Conservation (phyloP, 2,113 vertebrate species). For the Amphilophus citrinellus region DNA sequence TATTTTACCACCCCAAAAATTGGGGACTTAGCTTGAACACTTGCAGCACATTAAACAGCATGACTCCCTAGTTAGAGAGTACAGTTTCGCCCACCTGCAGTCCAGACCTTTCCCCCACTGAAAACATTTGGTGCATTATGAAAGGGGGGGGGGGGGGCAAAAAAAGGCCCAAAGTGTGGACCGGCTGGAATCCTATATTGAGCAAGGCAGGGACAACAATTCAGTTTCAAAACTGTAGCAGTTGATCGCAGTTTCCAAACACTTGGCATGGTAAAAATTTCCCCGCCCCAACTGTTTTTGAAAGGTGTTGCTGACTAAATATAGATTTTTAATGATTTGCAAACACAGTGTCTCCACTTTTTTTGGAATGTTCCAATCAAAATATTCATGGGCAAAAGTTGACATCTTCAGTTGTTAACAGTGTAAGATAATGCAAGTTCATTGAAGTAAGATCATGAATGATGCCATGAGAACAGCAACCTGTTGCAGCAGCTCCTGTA, state of each 20-base stretch:
- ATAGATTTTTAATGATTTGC: not conserved
- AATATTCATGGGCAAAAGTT: not conserved
- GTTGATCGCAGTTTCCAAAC: not conserved
- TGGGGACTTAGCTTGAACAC: not conserved
- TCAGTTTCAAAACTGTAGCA: fast-evolving
- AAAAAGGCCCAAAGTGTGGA: not conserved
- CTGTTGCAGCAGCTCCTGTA: not conserved
- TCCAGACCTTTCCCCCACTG: not conserved
- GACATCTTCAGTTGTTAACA: not conserved
- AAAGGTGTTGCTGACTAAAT: not conserved
- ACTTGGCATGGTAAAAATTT: not conserved
- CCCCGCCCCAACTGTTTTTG: not conserved
- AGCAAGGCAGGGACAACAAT: not conserved
- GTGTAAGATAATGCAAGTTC: not conserved
- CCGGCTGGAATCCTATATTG: not conserved
- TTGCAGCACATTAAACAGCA: not conserved
- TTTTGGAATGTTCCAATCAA: not conserved
- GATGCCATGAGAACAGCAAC: fast-evolving
- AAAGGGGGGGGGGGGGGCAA: not conserved
- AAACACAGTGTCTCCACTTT: not conserved
- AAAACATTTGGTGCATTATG: not conserved
- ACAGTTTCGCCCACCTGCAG: not conserved
- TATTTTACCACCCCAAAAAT: not conserved
- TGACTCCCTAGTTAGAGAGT: not conserved
- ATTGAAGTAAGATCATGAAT: not conserved